Percentiles rank a stretch among this genome's conserved stretches.
These are phyloP conservation scores for Poecilia wingei DNA, from an alignment of 2,797 vertebrate genomes.

Conservation along the genomic window DNA sequence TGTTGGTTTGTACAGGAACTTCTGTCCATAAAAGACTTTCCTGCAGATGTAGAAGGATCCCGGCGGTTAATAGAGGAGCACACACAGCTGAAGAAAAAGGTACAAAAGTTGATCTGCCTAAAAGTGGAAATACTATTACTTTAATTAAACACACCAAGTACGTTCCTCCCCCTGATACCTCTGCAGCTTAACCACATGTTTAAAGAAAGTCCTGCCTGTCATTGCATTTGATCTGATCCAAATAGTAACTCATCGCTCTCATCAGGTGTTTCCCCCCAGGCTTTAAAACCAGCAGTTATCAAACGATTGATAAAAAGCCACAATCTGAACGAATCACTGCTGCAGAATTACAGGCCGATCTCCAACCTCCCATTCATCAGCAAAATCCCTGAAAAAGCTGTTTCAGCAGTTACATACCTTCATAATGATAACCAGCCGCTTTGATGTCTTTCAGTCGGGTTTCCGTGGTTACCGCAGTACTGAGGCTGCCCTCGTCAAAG, in stretches of 20 bases:
- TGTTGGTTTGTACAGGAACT: slow-evolving; percentile 82
- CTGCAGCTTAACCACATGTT: not conserved
- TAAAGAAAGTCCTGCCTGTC: not conserved
- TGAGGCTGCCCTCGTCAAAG: not conserved
- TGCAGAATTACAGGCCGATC: no score
- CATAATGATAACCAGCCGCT: no score
- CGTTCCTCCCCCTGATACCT: not conserved
- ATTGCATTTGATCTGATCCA: no score
- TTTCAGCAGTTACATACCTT: no score
- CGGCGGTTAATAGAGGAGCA: slow-evolving; percentile 95
- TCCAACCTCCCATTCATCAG: no score
- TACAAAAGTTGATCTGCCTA: slow-evolving; percentile 8
- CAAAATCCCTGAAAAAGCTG: no score
- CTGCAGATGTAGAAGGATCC: slow-evolving; percentile 95
- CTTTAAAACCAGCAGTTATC: no score
- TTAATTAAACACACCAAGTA: not conserved
- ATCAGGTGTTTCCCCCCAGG: no score
- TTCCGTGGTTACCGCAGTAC: not conserved
- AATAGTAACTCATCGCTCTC: no score
- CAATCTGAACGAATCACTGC: no score
- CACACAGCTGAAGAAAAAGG: slow-evolving; percentile 96
- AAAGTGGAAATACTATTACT: not conserved
- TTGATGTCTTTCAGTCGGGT: not conserved
- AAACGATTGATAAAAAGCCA: no score
- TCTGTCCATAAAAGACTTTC: slow-evolving; percentile 95